Percentiles rank a stretch among this genome's conserved stretches.
Conservation (phyloP, 2,113 vertebrate genomes). For the Lycocorax pyrrhopterus region DNA sequence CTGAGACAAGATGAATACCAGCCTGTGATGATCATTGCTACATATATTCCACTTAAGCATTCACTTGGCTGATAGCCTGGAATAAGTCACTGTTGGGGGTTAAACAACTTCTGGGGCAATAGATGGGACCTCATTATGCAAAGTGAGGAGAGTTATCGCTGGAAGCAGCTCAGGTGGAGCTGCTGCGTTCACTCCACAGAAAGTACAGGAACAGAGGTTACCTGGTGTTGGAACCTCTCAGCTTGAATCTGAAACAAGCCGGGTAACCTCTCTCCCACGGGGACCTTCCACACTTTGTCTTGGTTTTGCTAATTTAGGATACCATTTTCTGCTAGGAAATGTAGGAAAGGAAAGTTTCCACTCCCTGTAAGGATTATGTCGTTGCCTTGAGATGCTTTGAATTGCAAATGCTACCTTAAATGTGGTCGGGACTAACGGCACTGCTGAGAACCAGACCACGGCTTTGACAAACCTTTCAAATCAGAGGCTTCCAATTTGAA, state of each 20-base stretch:
- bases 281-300: neutral
- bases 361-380: neutral
- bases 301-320: neutral
- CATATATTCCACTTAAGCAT: conserved; percentile 28
- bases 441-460: neutral
- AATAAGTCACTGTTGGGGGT: conserved; percentile 42
- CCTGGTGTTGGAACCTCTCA: neutral
- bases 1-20: conserved; percentile 47
- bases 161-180: neutral
- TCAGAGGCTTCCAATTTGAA: neutral
- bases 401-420: neutral
- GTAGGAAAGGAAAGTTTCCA: neutral
- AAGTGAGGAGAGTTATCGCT: neutral
- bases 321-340: neutral
- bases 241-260: neutral
- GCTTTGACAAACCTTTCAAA: neutral
- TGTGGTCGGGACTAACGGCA: neutral
- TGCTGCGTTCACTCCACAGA: neutral
- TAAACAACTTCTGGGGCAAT: conserved; percentile 19
- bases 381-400: neutral
- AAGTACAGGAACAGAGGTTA: neutral
- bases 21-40: neutral
- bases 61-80: conserved; percentile 49
- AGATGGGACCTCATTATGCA: conserved; percentile 15
- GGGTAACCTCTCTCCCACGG: neutral